These are phyloP conservation scores for Drosophila eohydei DNA, from an alignment of 2,888 invertebrate genomes.

Conservation along the genomic window DNA sequence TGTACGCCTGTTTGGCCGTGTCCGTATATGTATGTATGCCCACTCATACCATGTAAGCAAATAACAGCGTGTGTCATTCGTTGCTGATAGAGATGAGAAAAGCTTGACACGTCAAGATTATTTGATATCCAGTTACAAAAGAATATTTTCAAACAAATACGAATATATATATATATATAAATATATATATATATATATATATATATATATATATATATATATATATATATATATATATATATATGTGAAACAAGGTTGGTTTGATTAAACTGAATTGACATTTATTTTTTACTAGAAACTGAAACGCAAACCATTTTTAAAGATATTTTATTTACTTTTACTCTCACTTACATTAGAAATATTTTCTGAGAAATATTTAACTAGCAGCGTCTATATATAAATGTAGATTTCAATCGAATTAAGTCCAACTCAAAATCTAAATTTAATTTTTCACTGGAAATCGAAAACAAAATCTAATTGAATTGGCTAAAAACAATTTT, in stretches of 20 bases:
- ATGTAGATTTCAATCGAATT: background rate
- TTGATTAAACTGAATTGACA: background rate
- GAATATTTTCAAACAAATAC: background rate
- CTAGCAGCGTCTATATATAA: background rate
- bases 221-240: background rate
- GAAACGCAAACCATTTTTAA: background rate
- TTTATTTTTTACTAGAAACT: background rate
- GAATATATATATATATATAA: background rate
- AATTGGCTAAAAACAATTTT: background rate
- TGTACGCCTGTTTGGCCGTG: conserved; percentile 13
- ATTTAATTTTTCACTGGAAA: background rate
- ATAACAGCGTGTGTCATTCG: conserved; percentile 32
- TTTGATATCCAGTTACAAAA: background rate
- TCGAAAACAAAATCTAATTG: background rate
- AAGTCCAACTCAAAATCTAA: background rate
- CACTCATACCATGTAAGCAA: conserved; percentile 11
- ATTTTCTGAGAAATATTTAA: background rate
- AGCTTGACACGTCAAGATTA: conserved; percentile 3
- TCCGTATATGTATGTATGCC: conserved; percentile 8
- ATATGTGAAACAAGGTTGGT: no score
- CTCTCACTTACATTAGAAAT: background rate
- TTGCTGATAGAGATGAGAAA: conserved; percentile 21
- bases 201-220: background rate
- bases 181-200: no score
- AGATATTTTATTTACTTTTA: background rate